These are phyloP conservation scores for Atopsyche davidsoni DNA, from an alignment of 1,140 invertebrate genomes.

Conservation along the genomic window DNA sequence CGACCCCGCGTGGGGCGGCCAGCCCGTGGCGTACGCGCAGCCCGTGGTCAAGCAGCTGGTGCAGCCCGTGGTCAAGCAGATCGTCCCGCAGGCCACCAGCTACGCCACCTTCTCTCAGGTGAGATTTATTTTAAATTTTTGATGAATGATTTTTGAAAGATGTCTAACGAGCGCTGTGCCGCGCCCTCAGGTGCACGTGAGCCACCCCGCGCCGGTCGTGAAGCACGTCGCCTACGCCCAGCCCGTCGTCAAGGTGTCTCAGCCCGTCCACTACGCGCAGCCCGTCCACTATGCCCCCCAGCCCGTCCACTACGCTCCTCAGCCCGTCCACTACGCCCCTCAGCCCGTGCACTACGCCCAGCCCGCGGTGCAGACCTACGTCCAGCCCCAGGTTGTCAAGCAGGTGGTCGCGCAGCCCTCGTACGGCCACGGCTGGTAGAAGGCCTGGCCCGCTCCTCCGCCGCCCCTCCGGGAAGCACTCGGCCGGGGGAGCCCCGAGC, in stretches of 20 bases:
- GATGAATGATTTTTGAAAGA: too few species aligned
- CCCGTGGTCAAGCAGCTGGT: constrained; percentile 17
- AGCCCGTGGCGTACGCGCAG: constrained; percentile 27
- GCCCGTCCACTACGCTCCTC: constrained; percentile 22
- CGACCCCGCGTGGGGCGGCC: constrained; percentile 26
- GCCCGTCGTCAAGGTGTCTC: constrained; percentile 31
- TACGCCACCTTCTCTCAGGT: constrained; percentile 41
- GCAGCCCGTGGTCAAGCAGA: constrained; percentile 21
- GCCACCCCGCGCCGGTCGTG: constrained; percentile 32
- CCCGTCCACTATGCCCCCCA: constrained; percentile 34
- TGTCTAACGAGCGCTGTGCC: too few species aligned
- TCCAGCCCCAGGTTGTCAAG: constrained; percentile 31
- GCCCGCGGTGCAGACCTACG: constrained; percentile 27
- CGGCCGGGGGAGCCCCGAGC: too few species aligned
- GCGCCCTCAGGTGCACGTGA: constrained; percentile 33
- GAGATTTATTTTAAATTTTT: constrained; percentile 1
- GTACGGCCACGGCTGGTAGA: constrained; percentile 41
- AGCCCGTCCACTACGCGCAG: constrained; percentile 33
- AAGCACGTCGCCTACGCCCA: constrained; percentile 14
- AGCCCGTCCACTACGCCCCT: background rate
- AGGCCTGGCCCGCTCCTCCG: too few species aligned
- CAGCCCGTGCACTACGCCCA: constrained; percentile 18
- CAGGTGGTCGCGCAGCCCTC: constrained; percentile 25
- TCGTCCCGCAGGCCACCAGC: constrained; percentile 35
- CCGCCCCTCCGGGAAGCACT: background rate